Percentiles rank a stretch among this genome's conserved stretches.
Conservation (phyloP, 2,888 invertebrate species). For the Muscina levida region DNA sequence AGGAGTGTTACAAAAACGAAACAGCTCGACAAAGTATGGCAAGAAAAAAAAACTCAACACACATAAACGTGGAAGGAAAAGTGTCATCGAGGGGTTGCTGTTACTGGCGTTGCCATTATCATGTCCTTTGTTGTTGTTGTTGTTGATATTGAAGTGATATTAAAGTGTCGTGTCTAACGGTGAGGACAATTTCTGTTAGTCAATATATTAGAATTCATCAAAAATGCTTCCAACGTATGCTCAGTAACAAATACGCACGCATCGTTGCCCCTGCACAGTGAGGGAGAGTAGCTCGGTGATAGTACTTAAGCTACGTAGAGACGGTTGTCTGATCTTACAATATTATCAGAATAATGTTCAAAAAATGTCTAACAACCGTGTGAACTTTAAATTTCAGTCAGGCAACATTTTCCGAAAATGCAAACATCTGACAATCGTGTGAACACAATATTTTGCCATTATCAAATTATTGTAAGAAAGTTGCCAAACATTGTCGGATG, state of each 20-base stretch:
- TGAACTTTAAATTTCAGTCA: too few relatives aligned
- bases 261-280: slow-evolving; percentile 19
- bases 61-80: slow-evolving; percentile 36
- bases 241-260: too few relatives aligned
- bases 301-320: too few relatives aligned
- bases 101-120: background rate
- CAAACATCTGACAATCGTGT: too few relatives aligned
- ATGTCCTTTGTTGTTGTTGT: slow-evolving; percentile 31
- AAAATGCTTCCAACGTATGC: slow-evolving; percentile 42
- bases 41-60: slow-evolving; percentile 32
- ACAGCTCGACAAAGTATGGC: slow-evolving; percentile 25
- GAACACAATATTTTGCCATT: too few relatives aligned
- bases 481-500: too few relatives aligned
- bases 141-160: slow-evolving; percentile 58
- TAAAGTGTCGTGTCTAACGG: slow-evolving; percentile 62
- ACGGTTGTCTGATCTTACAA: too few relatives aligned
- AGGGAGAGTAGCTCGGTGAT: too few relatives aligned
- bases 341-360: too few relatives aligned
- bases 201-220: slow-evolving; percentile 62
- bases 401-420: too few relatives aligned
- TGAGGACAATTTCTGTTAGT: slow-evolving; percentile 61
- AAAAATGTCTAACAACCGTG: too few relatives aligned
- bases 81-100: slow-evolving; percentile 54
- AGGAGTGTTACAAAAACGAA: slow-evolving; percentile 52
- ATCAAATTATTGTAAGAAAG: too few relatives aligned